Base-by-base conservation (phyloP, 2,113 vertebrate species). In the Chionis minor region DNA sequence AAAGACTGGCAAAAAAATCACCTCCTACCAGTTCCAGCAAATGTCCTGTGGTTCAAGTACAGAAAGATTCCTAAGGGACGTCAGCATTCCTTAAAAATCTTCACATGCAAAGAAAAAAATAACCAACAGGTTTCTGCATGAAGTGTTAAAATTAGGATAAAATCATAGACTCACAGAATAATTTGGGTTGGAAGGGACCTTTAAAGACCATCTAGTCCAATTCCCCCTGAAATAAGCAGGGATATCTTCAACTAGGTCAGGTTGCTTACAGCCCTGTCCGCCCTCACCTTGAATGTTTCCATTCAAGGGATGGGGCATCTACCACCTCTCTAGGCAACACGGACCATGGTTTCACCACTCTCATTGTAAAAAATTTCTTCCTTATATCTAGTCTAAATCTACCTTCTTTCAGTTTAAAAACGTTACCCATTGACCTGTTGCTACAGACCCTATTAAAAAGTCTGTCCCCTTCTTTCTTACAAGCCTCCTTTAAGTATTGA, bases 181-280 rank as follows among this genome's bases (percentile, higher is more conserved):
- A n/a, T 35, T 61, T 61, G 9, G 5, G 8, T 59, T 35, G 26
- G 26, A 77, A n/a, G 35, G 28, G 18, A n/a, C 35, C 5, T 59
- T 51, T 33, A 71, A 42, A 52, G 19, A 23, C 6, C 22, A 27
- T 22, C 8, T 51, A 18, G 17, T 62, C 35, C 11, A 61, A n/a
- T 2, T 7, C 40, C n/a, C n/a, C 19, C 22, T 49, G 18, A 17
- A 5, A 3, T 30, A 4, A 12, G n/a, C 12, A 58, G 12, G 4
- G 12, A 16, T 52, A 49, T 38, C 21, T 69, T n/a, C 55, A 28
- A 14, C 30, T 4, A 32, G 8, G 32, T 11, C 21, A 62, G 27
- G n/a, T 62, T 51, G 22, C 75, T 63, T 13, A 42, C 22, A 63
- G 3, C 15, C 5, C 58, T 0, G 0, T 40, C 22, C 47, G 52